Base-by-base conservation (phyloP, 2,797 vertebrate species). In the Spinus olivaceus region DNA sequence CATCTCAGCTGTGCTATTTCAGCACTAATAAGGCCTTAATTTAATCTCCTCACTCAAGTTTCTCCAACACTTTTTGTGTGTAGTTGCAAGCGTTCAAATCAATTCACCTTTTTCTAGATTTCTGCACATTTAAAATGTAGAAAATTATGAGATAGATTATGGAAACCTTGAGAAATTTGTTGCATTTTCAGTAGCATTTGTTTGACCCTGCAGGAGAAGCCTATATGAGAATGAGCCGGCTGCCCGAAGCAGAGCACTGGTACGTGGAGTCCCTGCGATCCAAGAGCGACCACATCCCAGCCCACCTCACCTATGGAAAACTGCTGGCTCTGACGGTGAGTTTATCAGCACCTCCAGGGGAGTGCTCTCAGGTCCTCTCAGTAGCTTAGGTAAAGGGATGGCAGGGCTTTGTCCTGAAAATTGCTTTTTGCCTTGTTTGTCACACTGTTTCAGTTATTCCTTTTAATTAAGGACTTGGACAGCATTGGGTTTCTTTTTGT, bases 271-370 rank as follows among this genome's bases (percentile, higher is more conserved):
- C 99, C 2, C 94, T 99, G 96, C 97, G 98, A 96, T 99, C 98
- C 97, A 99, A 99, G 97, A 99, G 98, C 0, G 99, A 99, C 97
- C 99, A 99, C 97, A 99, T 99, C n/a, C 99, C 99, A 51, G 99
- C 99, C 42, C 99, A 99, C 95, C 99, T 99, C 85, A 99, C 99
- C 41, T 99, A 99, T 0, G 99, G 99, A 61, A 99, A 99, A 79
- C 98, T 99, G 14, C 98, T 99, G 80, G 99, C 99, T 25, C 96
- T 99, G 72, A 99, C 98, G 88, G 99, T 99, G 97, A 98, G 98
- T 97, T 60, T 63, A 41, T 63, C 19, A 42, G 23, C 33, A 73
- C 28, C 42, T 67, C 32, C 25, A 28, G 19, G 64, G 28, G 81
- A 44, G 16, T 46, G 25, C 44, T 72, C 49, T 14, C 47, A 56